Evolutionary conservation across 2,888 invertebrate genomes (phyloP), one percentile per base, ranked within the genome.

Genomic region (Hyposoter dolosus): DNA sequence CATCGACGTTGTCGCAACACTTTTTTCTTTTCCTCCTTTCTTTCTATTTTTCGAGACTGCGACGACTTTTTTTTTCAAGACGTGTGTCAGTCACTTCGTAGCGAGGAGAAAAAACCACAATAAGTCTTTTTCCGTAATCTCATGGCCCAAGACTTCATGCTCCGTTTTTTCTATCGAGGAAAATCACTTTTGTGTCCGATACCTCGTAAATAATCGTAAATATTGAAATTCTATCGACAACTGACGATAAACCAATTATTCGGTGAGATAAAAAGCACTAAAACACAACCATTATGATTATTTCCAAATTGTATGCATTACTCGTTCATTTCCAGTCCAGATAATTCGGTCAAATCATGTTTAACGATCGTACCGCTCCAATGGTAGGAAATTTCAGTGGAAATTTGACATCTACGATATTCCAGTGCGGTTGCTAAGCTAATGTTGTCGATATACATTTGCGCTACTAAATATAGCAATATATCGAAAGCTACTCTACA

Each of bases 341-440:
- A 60, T 28, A 6, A 60, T 28, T 28, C 15, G 28, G 28, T 60
- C 10, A 56, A 63, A 65, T 65, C 45, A 47, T 17, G 28, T n/a
- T 10, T 65, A 76, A 76, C 65, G 76, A 76, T 76, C 65, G 60
- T 3, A 32, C 65, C 43, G 76, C 19, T 19, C 72, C 50, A 32
- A 72, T 50, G n/a, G 43, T 47, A 47, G 35, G 3, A 65, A 65
- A 50, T 65, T 63, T 19, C 43, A 60, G 40, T 74, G 60, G 43
- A 53, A 40, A 47, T 65, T 56, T 23, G 9, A 56, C 35, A 77
- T 77, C 28, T 28, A 53, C 66, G 66, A 78, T 78, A 56, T 60
- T 71, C 69, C 71, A 32, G 71, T 35, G 71, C 19, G 71, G 68
- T 79, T 71, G 68, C 71, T 60, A 79, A 79, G 77, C 77, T 66